These are phyloP conservation scores for Smutsia gigantea DNA, from an alignment of 2,797 vertebrate genomes.

Conservation along the genomic window DNA sequence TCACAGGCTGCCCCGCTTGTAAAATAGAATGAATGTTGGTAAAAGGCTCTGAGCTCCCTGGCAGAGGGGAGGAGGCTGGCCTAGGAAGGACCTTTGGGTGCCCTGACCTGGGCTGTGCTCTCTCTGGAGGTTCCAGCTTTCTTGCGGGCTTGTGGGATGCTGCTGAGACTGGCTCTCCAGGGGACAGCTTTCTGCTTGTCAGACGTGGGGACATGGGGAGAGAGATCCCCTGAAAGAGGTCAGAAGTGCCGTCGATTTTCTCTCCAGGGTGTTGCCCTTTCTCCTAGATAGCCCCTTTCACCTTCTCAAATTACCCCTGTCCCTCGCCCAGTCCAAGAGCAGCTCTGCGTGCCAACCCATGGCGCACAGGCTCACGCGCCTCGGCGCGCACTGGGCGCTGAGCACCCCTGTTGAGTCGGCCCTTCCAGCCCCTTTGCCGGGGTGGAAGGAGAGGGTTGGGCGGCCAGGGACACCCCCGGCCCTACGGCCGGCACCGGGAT, in stretches of 20 bases:
- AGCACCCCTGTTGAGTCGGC: background rate
- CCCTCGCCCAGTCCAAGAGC: background rate
- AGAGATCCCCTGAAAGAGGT: background rate
- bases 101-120: background rate
- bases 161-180: background rate
- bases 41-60: background rate
- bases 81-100: background rate
- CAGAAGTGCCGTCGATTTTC: background rate
- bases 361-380: background rate
- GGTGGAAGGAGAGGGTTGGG: background rate
- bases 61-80: background rate
- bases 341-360: accelerated
- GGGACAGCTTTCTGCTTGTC: background rate
- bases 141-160: background rate
- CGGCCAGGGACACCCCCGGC: background rate
- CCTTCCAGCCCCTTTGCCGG: background rate
- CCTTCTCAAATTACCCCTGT: background rate
- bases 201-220: background rate
- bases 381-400: background rate
- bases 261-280: background rate
- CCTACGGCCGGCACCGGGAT: background rate
- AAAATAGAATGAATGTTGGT: background rate
- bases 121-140: background rate
- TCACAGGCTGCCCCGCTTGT: background rate
- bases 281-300: background rate